These are phyloP conservation scores for Ariolimax columbianus DNA, from an alignment of 2,888 invertebrate species.

Conservation along the genomic window DNA sequence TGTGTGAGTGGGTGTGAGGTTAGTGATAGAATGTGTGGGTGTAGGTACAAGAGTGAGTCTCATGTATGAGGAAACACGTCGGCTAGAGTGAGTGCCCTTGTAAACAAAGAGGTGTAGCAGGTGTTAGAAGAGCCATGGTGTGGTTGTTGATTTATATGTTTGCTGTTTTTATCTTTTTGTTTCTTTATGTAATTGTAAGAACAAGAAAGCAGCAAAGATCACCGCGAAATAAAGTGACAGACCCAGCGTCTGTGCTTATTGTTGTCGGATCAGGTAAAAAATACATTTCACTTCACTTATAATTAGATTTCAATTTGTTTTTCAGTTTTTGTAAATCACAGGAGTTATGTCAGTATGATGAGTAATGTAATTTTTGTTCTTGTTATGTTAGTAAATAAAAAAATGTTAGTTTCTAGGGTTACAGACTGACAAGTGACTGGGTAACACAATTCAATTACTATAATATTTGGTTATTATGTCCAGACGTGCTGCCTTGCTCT, in stretches of 20 bases:
- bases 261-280: conserved; percentile 64
- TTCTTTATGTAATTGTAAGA: not conserved
- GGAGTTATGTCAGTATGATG: no score
- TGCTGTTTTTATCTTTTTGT: conserved; percentile 29
- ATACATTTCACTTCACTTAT: conserved; percentile 17
- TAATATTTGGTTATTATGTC: no score
- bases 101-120: conserved; percentile 3
- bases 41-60: not conserved
- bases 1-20: no score
- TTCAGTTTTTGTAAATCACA: no score
- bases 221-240: not conserved
- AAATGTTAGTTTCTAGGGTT: no score
- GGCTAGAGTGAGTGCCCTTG: conserved; percentile 29
- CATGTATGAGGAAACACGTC: not conserved
- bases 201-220: not conserved
- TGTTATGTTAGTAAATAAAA: no score
- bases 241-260: conserved; percentile 56
- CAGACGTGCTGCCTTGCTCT: no score
- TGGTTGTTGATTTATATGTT: conserved; percentile 1
- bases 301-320: no score
- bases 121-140: not conserved
- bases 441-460: no score
- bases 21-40: no score
- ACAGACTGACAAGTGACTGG: no score
- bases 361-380: no score